Base-by-base conservation (phyloP, 37 sponge, comb jelly and placozoan species). In the Dysidea cf. avara region DNA sequence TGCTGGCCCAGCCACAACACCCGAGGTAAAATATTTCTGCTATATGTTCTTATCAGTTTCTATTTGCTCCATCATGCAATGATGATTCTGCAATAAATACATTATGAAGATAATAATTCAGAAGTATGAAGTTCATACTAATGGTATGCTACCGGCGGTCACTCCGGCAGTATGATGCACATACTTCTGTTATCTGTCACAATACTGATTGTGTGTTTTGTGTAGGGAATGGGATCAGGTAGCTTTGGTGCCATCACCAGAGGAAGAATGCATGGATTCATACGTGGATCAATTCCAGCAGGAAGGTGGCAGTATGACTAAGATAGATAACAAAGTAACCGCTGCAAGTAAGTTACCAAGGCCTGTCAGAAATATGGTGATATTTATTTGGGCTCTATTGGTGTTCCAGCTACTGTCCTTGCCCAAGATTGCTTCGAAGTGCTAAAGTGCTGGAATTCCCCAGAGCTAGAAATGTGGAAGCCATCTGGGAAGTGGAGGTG, bases 211-310 rank as follows among this genome's bases (percentile, higher is more conserved):
- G n/a, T n/a, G n/a, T n/a, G n/a, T 72, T 65, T 43, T 5, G 9
- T 28, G 16, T 29, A 74, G 72, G 81, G 81, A 21, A 66, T 66
- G 66, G 29, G 72, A 14, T 69, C 71, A 58, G 81, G 81, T 22
- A 72, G 72, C 2, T 80, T 80, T 61, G 81, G 81, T 18, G 72
- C 81, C 21, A 80, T 72, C 25, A 80, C 81, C 2, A 72, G 72
- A 2, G 81, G 81, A 16, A 56, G 81, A 31, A 80, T 80, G 80
- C n/a, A 79, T 79, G 81, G 81, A 80, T 49, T 72, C 72, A 17
- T 80, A 80, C 43, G 81, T 80, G 43, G 33, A 51, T 36, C 2
- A 20, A 35, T 80, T 80, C 52, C 81, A 80, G 64, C 53, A 38
- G 2, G 53, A 59, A 29, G 81, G 81, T 6, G 81, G 64, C 5